phyloP scores from a whole-genome alignment of 2,888 invertebrate species.

The Stenodema calcarata region DNA sequence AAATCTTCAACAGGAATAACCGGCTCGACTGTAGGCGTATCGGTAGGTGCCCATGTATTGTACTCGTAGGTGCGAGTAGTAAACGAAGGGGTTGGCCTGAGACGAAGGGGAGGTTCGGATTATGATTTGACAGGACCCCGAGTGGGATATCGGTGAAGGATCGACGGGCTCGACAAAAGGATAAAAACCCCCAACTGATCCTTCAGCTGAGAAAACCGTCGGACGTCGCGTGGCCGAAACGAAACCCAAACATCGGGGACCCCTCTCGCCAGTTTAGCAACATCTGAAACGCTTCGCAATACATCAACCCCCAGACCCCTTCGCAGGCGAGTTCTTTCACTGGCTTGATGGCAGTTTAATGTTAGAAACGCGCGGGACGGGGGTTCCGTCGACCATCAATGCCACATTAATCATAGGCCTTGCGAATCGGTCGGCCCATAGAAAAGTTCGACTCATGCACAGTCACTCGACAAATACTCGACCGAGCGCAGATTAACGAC shows the following conservation, averaged over 20 bases:
- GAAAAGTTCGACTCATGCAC: constrained; percentile 12
- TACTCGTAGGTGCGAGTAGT: no score
- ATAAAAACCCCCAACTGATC: not conserved
- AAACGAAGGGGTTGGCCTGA: not conserved
- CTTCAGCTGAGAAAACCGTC: not conserved
- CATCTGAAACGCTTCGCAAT: not conserved
- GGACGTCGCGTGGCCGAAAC: not conserved
- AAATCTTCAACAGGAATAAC: no score
- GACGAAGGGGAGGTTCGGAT: not conserved
- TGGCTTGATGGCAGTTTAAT: constrained; percentile 17
- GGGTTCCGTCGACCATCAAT: not conserved
- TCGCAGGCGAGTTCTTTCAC: not conserved
- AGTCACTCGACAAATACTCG: constrained; percentile 16
- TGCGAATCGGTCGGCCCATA: not conserved
- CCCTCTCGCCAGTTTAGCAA: not conserved
- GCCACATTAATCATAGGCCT: constrained; percentile 18
- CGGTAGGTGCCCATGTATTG: no score
- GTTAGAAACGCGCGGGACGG: not conserved
- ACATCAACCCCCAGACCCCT: not conserved
- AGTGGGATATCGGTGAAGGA: not conserved
- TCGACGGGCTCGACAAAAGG: not conserved
- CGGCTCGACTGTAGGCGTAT: no score
- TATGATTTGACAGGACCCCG: not conserved
- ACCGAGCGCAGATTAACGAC: not conserved
- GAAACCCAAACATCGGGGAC: not conserved